Evolutionary conservation across 2,888 invertebrate species (phyloP).

Genomic region (Drosophila histrio): DNA sequence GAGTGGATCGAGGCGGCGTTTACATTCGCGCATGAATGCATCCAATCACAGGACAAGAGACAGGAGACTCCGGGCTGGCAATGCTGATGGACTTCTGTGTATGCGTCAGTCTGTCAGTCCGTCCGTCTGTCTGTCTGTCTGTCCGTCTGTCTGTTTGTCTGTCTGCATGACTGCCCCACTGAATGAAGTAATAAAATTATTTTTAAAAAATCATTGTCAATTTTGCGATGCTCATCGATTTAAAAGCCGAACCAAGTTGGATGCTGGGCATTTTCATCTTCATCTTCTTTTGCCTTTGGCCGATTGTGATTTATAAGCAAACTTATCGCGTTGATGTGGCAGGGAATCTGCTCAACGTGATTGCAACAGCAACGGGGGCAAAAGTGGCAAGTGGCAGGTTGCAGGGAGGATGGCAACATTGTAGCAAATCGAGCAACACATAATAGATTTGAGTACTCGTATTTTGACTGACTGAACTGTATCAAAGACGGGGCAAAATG

Average conservation of each 20-base stretch:
- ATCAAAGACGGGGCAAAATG: conserved; percentile 47
- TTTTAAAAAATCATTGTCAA: conserved; percentile 76
- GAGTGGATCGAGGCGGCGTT: conserved; percentile 61
- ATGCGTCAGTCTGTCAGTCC: conserved; percentile 17
- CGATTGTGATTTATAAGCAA: conserved; percentile 77
- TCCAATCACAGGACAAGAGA: conserved; percentile 43
- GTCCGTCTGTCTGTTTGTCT: no score
- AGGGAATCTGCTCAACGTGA: conserved; percentile 64
- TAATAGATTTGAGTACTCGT: conserved; percentile 59
- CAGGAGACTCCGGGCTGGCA: conserved; percentile 14
- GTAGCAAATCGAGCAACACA: conserved; percentile 56
- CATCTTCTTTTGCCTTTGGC: conserved; percentile 24
- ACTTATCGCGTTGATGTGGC: conserved; percentile 63
- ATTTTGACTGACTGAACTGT: conserved; percentile 55
- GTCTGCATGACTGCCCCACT: conserved; percentile 61
- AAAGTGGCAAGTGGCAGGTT: neutral
- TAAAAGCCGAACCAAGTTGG: conserved; percentile 59
- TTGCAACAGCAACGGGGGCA: conserved; percentile 30
- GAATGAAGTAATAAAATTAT: conserved; percentile 78
- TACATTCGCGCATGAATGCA: conserved; percentile 73
- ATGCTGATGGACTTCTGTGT: conserved; percentile 63
- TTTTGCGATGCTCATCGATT: conserved; percentile 74
- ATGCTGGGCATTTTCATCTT: conserved; percentile 21
- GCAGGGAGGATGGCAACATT: conserved; percentile 27
- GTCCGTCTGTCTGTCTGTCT: conserved; percentile 3